Conservation (phyloP, 2,888 invertebrate genomes). For the Octonoba sinensis region DNA sequence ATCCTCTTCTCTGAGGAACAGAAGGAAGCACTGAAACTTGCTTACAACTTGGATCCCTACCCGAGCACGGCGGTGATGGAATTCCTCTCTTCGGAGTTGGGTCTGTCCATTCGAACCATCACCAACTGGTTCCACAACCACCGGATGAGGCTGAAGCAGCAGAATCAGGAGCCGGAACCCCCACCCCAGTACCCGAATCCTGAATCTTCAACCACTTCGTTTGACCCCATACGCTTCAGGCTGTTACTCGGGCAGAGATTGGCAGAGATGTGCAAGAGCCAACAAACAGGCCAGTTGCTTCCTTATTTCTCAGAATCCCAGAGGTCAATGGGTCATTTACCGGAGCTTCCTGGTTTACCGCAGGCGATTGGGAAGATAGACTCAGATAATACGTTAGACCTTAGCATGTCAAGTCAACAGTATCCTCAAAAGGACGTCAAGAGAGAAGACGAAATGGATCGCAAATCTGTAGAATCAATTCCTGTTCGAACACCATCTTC, state of each 20-base stretch:
- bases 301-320: slow-evolving; percentile 53
- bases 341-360: slow-evolving; percentile 34
- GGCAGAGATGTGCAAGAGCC: slow-evolving; percentile 75
- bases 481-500: slow-evolving; percentile 30
- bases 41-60: slow-evolving; percentile 96
- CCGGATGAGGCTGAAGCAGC: slow-evolving; percentile 94
- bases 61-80: slow-evolving; percentile 97
- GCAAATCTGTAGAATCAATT: slow-evolving; percentile 27
- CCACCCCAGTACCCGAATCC: slow-evolving; percentile 37
- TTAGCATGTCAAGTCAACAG: slow-evolving; percentile 74
- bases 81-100: slow-evolving; percentile 90
- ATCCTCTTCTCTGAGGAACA: slow-evolving; percentile 98
- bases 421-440: slow-evolving; percentile 41
- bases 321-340: slow-evolving; percentile 29
- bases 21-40: slow-evolving; percentile 93
- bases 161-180: slow-evolving; percentile 37
- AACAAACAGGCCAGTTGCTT: slow-evolving; percentile 44
- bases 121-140: slow-evolving; percentile 99
- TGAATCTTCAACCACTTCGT: slow-evolving; percentile 70
- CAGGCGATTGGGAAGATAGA: slow-evolving; percentile 58
- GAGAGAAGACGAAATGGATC: slow-evolving; percentile 35
- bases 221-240: slow-evolving; percentile 93
- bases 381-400: slow-evolving; percentile 76
- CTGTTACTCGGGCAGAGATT: slow-evolving; percentile 89
- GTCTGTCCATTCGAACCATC: slow-evolving; percentile 92